Base-by-base conservation (phyloP, 1,140 invertebrate species). In the Tenebrio molitor region DNA sequence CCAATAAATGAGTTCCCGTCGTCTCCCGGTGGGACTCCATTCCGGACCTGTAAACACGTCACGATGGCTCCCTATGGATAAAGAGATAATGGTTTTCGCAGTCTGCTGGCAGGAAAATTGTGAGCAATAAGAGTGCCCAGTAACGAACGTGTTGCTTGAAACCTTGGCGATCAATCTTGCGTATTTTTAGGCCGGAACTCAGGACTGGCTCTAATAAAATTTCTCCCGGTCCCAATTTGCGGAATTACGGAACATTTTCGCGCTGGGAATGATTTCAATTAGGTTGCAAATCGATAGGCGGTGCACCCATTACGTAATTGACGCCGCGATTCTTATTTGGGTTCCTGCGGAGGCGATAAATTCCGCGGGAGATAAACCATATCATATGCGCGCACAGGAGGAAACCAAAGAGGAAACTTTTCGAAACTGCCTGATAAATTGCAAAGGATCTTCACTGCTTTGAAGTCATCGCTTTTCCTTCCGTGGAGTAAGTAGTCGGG, bases 61-160 rank as follows among this genome's bases (percentile, higher is more conserved):
- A 58, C 50, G 50, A 58, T 58, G 50, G 50, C 50, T 58, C 50
- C 50, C 50, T 29, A 58, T 58, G 50, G 50, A 58, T 58, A 33
- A 58, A 58, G 50, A 58, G 50, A 58, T 58, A 58, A 58, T 58
- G 50, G 50, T 58, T 58, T 58, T 58, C 50, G 21, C 50, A 58
- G 50, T 25, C 23, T 58, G 23, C 50, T n/a, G 10, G 50, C 50
- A n/a, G n/a, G n/a, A 58, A 58, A 58, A 58, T 53, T 58, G 50
- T 58, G 50, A 33, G 50, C 50, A 17, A 33, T 25, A 58, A 58
- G 50, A 29, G 12, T 29, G 50, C 10, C 15, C 23, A 58, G 23
- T 58, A 58, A 58, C 50, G 12, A 58, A 16, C 50, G n/a, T 34
- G 25, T 12, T 23, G 5, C 25, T 53, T 7, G 6, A 21, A 53